Percentiles rank a stretch among this genome's conserved stretches.
These are phyloP conservation scores for Aphis gossypii DNA, from an alignment of 1,140 invertebrate species.

Conservation along the genomic window DNA sequence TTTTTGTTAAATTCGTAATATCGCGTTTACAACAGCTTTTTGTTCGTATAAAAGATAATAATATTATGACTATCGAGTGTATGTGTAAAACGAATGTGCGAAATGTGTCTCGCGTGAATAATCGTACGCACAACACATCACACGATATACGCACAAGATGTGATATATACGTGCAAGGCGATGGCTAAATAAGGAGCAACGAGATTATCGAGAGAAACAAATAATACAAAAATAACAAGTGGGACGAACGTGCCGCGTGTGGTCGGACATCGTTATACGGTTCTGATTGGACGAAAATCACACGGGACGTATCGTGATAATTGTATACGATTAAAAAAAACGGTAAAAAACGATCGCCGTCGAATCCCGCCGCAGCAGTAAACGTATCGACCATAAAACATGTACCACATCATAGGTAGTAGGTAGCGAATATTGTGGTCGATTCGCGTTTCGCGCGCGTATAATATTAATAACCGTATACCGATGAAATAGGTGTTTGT, in stretches of 20 bases:
- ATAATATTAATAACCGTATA: background rate
- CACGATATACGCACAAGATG: too few species aligned
- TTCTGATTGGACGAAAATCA: background rate
- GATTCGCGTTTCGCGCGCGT: background rate
- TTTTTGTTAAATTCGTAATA: background rate
- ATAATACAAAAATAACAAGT: background rate
- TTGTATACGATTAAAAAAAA: background rate
- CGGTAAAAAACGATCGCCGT: background rate
- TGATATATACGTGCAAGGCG: background rate
- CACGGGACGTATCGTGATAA: background rate
- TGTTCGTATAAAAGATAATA: background rate
- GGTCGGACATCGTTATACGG: background rate
- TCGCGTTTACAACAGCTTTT: background rate
- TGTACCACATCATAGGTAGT: too few species aligned
- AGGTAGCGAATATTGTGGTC: background rate
- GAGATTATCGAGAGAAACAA: background rate
- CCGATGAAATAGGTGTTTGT: too few species aligned
- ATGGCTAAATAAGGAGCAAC: background rate
- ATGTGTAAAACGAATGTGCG: background rate
- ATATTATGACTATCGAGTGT: background rate
- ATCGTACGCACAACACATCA: background rate
- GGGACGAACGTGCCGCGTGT: background rate
- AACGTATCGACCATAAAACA: background rate
- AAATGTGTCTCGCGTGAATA: background rate
- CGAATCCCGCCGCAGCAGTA: background rate